Evolutionary conservation across 2,797 vertebrate genomes (phyloP), one percentile per base, ranked within the genome.

Genomic region (Carapus acus): DNA sequence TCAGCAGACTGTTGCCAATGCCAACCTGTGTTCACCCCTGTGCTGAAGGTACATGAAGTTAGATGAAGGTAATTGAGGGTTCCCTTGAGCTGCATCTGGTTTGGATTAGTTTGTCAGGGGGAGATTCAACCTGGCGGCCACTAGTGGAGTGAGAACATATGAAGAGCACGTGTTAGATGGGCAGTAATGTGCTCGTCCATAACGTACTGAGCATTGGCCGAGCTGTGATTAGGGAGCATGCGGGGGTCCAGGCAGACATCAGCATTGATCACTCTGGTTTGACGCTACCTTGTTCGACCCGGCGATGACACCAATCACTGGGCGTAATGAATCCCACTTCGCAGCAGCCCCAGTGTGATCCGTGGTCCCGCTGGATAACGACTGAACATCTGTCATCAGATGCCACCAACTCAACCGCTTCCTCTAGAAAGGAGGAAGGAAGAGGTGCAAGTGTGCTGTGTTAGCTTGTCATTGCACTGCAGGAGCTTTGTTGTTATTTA

Each of bases 311-410:
- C 63, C 43, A 65, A 62, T 78, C 67, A 73, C n/a, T 2, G 7
- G 19, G 18, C 7, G 15, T 69, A 73, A 81, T 79, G 73, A 69
- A 54, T 56, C 58, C 64, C 69, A 73, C 58, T 76, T 67, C 67
- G 67, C 65, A 43, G 20, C 48, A 20, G 48, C n/a, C 29, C 36
- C 60, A 42, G 27, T 51, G 49, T 55, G 61, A 79, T 78, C 39
- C n/a, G 45, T 38, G 45, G 51, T 67, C 43, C 23, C 40, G 38
- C 20, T 24, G 20, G 63, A 69, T 69, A 43, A 65, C 31, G 38
- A 46, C 37, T 38, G 3, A 40, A 48, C 58, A 76, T 58, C 68
- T 62, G 70, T 73, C 70, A 69, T 13, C 2, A 18, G 47, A 6
- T 33, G 52, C 20, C 56, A 1, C 44, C 22, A 23, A 53, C 2